Base-by-base conservation (phyloP, 2,797 vertebrate genomes). In the Varecia variegata region DNA sequence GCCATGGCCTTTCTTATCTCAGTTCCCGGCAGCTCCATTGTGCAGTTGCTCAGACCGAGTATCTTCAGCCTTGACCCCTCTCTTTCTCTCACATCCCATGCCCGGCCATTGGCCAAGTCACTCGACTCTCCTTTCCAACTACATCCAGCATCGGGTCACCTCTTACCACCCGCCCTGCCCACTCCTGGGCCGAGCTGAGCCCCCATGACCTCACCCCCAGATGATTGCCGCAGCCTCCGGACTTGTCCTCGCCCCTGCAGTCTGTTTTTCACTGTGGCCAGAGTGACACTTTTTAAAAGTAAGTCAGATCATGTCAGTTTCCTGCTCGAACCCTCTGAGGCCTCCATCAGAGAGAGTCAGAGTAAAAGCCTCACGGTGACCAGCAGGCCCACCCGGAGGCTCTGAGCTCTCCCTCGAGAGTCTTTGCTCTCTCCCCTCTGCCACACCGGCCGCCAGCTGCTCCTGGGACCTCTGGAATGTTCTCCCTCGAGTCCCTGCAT, bases 301-400 rank as follows among this genome's bases (percentile, higher is more conserved):
- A 56, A 68, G 21, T 67, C 58, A 5, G 80, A 50, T 21, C 32
- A 1, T 20, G 3, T 35, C 38, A 25, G 11, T 70, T 9, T 67
- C 80, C n/a, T 52, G 17, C 60, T 76, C 74, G 35, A 68, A 52
- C 18, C 20, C n/a, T 40, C 62, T n/a, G 62, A 65, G 32, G 62
- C 17, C 62, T 89, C 18, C 47, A 54, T 50, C n/a, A 35, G 13
- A 21, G 67, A 7, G 54, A 68, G 21, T 2, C 21, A 20, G 10
- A 76, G 74, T 32, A 56, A 35, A 45, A 40, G 50, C 25, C 13
- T 76, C 1, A 1, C 6, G 13, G 32, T 0, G 43, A 27, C 27
- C 11, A 20, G 0, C 8, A 8, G 74, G 38, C 13, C n/a, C 15
- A 11, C 35, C 50, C 0, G 4, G n/a, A 2, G 3, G 32, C 15